Evolutionary conservation across 30 jellyfish, hydroid and myxozoan species (phyloP).

Genomic region (Aurelia sp.): DNA sequence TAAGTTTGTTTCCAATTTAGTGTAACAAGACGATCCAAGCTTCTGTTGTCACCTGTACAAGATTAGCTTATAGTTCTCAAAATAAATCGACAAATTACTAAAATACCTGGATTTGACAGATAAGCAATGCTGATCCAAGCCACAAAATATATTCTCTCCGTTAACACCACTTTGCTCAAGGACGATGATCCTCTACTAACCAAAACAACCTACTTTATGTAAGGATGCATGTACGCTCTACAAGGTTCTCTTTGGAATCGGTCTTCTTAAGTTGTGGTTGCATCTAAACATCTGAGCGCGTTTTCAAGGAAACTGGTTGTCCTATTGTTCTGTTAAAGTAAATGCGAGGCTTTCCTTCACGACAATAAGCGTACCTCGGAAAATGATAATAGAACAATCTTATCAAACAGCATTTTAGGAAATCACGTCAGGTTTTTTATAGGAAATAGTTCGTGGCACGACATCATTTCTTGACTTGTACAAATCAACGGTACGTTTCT

Average conservation of each 20-base stretch:
- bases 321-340: slow-evolving; percentile 20
- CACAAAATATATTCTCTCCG: no score
- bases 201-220: no score
- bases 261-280: slow-evolving; percentile 45
- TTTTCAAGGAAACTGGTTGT: slow-evolving; percentile 59
- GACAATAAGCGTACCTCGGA: slow-evolving; percentile 53
- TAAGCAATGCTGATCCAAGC: neutral
- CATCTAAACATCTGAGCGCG: slow-evolving; percentile 6
- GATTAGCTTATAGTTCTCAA: no score
- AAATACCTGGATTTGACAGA: slow-evolving; percentile 1
- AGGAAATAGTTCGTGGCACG: slow-evolving; percentile 71
- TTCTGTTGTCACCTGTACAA: no score
- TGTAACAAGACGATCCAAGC: no score
- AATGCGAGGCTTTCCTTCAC: slow-evolving; percentile 30
- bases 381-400: slow-evolving; percentile 25
- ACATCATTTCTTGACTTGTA: slow-evolving; percentile 26
- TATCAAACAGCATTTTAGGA: slow-evolving; percentile 49
- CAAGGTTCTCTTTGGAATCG: neutral
- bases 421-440: slow-evolving; percentile 61
- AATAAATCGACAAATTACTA: neutral
- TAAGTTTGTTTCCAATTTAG: no score
- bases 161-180: no score
- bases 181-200: no score
- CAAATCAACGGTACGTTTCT: slow-evolving; percentile 47
- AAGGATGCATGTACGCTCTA: no score